These are phyloP conservation scores for Chironomus tepperi DNA, from an alignment of 1,140 invertebrate species.

Conservation along the genomic window DNA sequence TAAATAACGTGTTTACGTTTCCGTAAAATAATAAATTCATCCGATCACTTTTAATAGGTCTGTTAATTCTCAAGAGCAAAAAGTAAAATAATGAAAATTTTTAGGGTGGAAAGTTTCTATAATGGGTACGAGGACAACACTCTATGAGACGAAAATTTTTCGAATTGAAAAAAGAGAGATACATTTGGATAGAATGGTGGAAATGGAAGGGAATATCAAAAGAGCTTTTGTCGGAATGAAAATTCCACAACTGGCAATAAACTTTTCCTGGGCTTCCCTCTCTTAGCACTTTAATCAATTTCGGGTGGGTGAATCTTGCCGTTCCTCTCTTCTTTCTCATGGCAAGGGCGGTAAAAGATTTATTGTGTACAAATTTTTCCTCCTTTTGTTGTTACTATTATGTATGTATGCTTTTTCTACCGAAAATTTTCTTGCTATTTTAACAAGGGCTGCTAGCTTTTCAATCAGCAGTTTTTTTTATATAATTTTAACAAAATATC, in stretches of 20 bases:
- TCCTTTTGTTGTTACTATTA: neutral
- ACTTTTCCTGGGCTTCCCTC: neutral
- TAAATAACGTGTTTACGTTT: conserved; percentile 19
- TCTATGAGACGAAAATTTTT: no score
- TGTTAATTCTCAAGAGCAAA: conserved; percentile 15
- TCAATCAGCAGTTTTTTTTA: no score
- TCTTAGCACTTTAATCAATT: neutral
- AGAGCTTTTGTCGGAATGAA: neutral
- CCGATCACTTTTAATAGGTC: conserved; percentile 16
- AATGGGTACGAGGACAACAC: neutral
- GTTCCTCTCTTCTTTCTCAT: neutral
- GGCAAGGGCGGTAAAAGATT: neutral
- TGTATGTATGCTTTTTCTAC: no score
- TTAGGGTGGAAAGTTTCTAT: neutral
- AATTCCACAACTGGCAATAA: conserved; percentile 8
- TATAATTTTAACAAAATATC: no score
- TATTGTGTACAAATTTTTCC: neutral
- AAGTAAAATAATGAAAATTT: neutral
- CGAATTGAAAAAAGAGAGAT: no score
- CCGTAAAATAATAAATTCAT: conserved; percentile 23
- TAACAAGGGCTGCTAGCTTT: no score
- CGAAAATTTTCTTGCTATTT: no score
- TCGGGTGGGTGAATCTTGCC: neutral
- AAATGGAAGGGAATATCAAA: neutral
- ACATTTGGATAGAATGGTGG: no score